Conservation (phyloP, 2,113 vertebrate genomes). For the Opisthocomus hoazin region DNA sequence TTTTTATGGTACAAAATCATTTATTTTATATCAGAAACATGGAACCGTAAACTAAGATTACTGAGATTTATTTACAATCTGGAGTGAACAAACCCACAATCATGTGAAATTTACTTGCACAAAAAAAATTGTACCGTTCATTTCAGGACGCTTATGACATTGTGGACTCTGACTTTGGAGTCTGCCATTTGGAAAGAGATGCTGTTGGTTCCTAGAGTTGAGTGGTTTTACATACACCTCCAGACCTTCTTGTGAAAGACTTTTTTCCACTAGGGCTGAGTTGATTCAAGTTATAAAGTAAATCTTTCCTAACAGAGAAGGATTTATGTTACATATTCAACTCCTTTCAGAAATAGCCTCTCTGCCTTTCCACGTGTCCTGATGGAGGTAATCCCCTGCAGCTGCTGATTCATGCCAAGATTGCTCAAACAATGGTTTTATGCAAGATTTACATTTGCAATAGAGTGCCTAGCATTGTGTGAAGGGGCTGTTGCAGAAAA, state of each 20-base stretch:
- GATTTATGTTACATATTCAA: neutral
- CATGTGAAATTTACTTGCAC: neutral
- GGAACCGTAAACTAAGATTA: neutral
- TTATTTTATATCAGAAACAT: neutral
- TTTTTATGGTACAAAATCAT: neutral
- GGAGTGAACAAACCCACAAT: neutral
- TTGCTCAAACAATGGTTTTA: constrained; percentile 14
- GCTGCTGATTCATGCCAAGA: constrained; percentile 30
- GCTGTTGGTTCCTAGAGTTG: neutral
- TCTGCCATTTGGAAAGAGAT: neutral
- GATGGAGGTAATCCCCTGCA: constrained; percentile 25
- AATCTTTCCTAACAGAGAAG: neutral
- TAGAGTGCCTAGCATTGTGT: neutral
- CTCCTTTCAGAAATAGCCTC: neutral
- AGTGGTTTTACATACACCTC: neutral
- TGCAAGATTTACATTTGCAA: constrained; percentile 33
- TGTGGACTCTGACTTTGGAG: neutral
- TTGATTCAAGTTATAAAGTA: neutral
- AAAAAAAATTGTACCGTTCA: neutral
- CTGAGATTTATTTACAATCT: neutral
- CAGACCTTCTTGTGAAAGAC: neutral
- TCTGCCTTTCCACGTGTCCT: neutral
- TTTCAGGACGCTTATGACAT: neutral
- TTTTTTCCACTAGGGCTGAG: neutral
- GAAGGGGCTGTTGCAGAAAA: constrained; percentile 28